A percentile compares a stretch with the other conserved stretches of the same genome.
These are phyloP conservation scores for Meganola albula DNA, from an alignment of 2,888 invertebrate genomes.

Conservation along the genomic window DNA sequence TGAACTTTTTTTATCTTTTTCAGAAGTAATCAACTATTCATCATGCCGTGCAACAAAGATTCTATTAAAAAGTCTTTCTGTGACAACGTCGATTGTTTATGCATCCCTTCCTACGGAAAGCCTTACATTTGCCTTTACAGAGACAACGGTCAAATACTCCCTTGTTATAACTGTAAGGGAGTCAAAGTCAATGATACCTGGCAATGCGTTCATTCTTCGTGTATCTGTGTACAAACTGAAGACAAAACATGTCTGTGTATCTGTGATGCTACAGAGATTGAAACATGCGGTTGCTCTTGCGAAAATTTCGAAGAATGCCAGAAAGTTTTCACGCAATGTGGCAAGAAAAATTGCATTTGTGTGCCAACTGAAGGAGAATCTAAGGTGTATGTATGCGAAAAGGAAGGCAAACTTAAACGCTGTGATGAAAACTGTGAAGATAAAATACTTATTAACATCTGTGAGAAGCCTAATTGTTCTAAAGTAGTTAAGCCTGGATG, in stretches of 20 bases:
- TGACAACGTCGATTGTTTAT: constrained; percentile 36
- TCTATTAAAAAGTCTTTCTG: constrained; percentile 30
- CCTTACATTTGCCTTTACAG: constrained; percentile 29
- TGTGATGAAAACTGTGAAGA: too few species aligned
- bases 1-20: neutral
- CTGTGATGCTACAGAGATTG: neutral
- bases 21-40: constrained; percentile 9
- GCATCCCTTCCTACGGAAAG: constrained; percentile 32
- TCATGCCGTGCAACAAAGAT: constrained; percentile 45
- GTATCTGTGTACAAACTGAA: constrained; percentile 19
- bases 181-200: constrained; percentile 5
- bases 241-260: constrained; percentile 15
- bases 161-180: constrained; percentile 6
- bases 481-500: too few species aligned
- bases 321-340: constrained; percentile 1
- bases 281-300: constrained; percentile 3
- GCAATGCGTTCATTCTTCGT: constrained; percentile 30
- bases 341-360: neutral
- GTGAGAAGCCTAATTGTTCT: neutral
- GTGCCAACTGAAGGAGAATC: neutral
- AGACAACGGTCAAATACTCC: constrained; percentile 15
- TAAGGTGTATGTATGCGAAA: neutral
- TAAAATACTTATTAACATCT: too few species aligned
- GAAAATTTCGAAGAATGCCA: constrained; percentile 16
- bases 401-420: neutral